Conservation (phyloP, 2,888 invertebrate species). For the Adelphocoris suturalis region DNA sequence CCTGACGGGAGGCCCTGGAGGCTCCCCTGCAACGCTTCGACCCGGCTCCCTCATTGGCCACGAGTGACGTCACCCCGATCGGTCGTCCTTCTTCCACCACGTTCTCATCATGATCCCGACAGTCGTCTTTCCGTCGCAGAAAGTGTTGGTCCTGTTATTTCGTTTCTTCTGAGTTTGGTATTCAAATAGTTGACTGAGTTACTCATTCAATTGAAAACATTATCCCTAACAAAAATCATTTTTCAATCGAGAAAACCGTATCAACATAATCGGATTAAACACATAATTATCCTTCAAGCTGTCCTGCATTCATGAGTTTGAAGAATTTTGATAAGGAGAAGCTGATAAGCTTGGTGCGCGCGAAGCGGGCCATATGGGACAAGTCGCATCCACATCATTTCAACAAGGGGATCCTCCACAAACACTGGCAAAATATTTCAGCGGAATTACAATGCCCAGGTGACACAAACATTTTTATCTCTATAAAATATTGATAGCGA, state of each 20-base stretch:
- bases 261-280: no score
- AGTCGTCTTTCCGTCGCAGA: conserved; percentile 23
- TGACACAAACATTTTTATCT: not conserved
- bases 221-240: no score
- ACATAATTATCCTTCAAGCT: no score
- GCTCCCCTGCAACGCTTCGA: conserved; percentile 1
- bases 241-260: no score
- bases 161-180: not conserved
- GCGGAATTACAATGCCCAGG: conserved; percentile 36
- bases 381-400: conserved; percentile 49
- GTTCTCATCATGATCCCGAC: conserved; percentile 28
- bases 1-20: conserved; percentile 33
- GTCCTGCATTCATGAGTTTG: conserved; percentile 9
- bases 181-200: no score
- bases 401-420: conserved; percentile 51
- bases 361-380: conserved; percentile 56
- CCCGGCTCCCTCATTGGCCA: conserved; percentile 3
- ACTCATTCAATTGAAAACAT: no score
- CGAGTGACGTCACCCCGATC: conserved; percentile 29
- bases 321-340: conserved; percentile 53
- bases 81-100: conserved; percentile 34
- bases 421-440: conserved; percentile 42
- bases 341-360: conserved; percentile 35
- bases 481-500: not conserved
- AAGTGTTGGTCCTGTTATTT: not conserved